Base-by-base conservation (phyloP, 2,113 vertebrate genomes). In the Labeo catla region DNA sequence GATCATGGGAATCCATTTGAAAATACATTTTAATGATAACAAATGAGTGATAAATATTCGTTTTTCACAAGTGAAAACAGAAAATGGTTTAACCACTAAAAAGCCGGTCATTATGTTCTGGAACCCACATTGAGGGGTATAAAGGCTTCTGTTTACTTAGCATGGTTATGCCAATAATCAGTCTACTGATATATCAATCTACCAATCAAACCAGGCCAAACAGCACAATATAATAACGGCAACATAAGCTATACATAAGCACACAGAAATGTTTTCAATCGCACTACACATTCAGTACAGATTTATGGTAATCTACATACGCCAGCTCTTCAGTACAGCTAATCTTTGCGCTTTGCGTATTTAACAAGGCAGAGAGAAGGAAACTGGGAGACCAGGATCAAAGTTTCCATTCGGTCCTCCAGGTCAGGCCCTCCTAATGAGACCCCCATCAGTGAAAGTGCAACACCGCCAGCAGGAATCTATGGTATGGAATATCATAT, bases 401-500 rank as follows among this genome's bases (percentile, higher is more conserved):
- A 61, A 84, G 65, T 91, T 90, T 74, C 88, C 87, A 89, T 87
- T 90, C 54, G 74, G 68, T 72, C 45, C 21, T 85, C 88, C 87
- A 88, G 78, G 83, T 85, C 72, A 82, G 76, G 86, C 54, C 47
- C 49, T 89, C 80, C 57, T 63, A 90, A 87, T 90, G 85, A 88
- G 84, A 84, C 74, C 84, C 77, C 59, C 70, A 74, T 84, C 85
- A 76, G 76, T 81, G 88, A 2, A 84, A 83, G 50, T 47, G 83
- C 86, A 86, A 76, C 83, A 68, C 76, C 76, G 87, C 79, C 61
- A 39, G 85, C 39, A 63, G 85, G 88, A 86, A 90, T 86, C 89
- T 91, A 84, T 89, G 88, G 83, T 74, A 57, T 4, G 76, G 74
- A 85, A 87, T 85, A 86, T 87, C 87, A 91, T 90, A 90, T 84